These are phyloP conservation scores for Bungarus multicinctus DNA, from an alignment of 2,113 vertebrate species.

Conservation along the genomic window DNA sequence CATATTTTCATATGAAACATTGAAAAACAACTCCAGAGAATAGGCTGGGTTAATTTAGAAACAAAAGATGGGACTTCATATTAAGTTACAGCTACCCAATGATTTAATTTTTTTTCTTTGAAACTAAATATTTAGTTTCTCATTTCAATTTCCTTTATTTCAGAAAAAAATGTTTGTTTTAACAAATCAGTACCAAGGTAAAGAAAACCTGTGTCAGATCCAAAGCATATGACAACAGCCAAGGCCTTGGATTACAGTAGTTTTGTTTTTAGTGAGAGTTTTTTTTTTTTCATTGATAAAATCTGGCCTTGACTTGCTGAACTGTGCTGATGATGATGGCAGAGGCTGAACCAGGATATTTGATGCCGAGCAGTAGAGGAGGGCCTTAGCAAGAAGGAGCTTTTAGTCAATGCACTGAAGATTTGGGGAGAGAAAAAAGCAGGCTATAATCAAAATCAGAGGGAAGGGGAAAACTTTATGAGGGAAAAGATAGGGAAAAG, in stretches of 20 bases:
- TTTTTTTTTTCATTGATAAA: background rate
- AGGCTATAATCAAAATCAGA: background rate
- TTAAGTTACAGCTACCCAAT: background rate
- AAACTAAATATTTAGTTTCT: background rate
- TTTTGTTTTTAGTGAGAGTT: background rate
- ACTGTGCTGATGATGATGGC: background rate
- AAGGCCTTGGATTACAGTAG: background rate
- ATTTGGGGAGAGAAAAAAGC: background rate
- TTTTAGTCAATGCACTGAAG: background rate
- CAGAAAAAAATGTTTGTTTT: background rate
- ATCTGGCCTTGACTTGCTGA: background rate
- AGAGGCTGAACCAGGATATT: slow-evolving; percentile 12
- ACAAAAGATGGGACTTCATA: background rate
- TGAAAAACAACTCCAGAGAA: background rate
- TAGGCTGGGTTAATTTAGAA: background rate
- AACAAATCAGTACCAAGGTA: background rate
- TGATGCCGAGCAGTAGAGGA: background rate
- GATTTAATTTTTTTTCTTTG: background rate
- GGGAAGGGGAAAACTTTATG: background rate
- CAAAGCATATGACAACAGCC: background rate
- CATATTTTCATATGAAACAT: background rate
- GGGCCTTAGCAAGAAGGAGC: background rate
- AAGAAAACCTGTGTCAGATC: background rate
- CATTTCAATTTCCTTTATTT: background rate
- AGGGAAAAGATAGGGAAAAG: background rate